These are phyloP conservation scores for Orestias chungarensis DNA, from an alignment of 2,797 vertebrate genomes.

Conservation along the genomic window DNA sequence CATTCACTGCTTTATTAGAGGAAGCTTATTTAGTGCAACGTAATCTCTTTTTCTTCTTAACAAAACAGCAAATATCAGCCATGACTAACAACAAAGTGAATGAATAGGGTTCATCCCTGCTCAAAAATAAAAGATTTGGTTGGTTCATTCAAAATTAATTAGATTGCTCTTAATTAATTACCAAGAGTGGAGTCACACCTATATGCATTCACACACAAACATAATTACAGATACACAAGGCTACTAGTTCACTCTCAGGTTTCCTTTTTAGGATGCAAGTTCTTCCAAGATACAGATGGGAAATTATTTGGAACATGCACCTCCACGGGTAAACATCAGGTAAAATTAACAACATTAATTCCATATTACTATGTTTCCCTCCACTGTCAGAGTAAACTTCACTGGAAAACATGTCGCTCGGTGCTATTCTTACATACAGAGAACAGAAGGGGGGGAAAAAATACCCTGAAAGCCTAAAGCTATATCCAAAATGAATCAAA, in stretches of 20 bases:
- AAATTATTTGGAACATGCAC: background rate
- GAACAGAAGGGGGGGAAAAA: background rate
- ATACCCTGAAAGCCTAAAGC: slow-evolving; percentile 3
- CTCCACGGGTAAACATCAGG: background rate
- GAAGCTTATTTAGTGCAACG: background rate
- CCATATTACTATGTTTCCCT: background rate
- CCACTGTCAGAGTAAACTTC: background rate
- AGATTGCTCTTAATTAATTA: slow-evolving; percentile 18
- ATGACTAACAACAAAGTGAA: slow-evolving; percentile 19
- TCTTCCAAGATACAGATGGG: background rate
- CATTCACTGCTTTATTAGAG: slow-evolving; percentile 1
- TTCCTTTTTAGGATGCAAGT: background rate
- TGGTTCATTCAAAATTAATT: slow-evolving; percentile 19
- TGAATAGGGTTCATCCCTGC: slow-evolving; percentile 7
- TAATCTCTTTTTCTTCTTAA: background rate
- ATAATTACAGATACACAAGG: background rate
- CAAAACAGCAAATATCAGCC: slow-evolving; percentile 9
- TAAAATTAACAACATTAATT: background rate
- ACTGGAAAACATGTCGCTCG: background rate
- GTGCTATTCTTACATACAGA: background rate
- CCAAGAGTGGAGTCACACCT: slow-evolving; percentile 10
- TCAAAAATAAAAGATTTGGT: slow-evolving; percentile 10
- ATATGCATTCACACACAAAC: background rate
- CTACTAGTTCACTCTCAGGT: background rate
- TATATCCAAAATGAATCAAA: slow-evolving; percentile 16